Base-by-base conservation (phyloP, 2,888 invertebrate genomes). In the Stegana nigrithorax region DNA sequence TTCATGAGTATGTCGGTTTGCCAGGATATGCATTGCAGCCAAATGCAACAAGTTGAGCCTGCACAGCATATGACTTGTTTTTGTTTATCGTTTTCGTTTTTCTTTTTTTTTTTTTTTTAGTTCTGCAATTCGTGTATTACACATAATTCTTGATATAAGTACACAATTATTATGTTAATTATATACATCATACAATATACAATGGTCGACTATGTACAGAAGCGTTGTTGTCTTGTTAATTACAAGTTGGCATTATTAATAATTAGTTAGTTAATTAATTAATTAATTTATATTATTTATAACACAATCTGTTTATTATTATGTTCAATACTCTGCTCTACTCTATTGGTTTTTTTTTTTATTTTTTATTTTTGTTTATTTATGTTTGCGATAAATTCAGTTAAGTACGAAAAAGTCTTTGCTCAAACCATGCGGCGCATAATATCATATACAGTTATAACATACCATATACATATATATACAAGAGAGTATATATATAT, bases 391-490 rank as follows among this genome's bases (percentile, higher is more conserved):
- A 55, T 36, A 32, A 55, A 36, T 55, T 19, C 53, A 55, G 67
- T 71, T 72, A 73, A 70, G 65, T 77, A 75, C 71, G 77, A 50
- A 79, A 70, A 79, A 76, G 75, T 76, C 75, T 76, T 76, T 79
- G 73, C 75, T 76, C 75, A 79, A 76, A 79, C 79, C 75, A 76
- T 79, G 77, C 75, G 72, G 72, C n/a, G 67, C 21, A 55, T 55
- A 19, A 36, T 51, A 42, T 42, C 60, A 60, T 55, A 21, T 63
- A 55, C 19, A 39, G 39, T 39, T 39, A 39, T 39, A 14, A 36
- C 14, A n/a, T 36, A 25, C 23, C 36, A 58, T 63, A 59, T 50
- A 51, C 51, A 29, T 55, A 50, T 57, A 29, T 53, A 57, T 42
- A 12, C 17, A 25, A 45, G 29, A 14, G 45, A 19, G 21, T 26